Conservation (phyloP, 1,140 invertebrate genomes). For the Saccostrea echinata region DNA sequence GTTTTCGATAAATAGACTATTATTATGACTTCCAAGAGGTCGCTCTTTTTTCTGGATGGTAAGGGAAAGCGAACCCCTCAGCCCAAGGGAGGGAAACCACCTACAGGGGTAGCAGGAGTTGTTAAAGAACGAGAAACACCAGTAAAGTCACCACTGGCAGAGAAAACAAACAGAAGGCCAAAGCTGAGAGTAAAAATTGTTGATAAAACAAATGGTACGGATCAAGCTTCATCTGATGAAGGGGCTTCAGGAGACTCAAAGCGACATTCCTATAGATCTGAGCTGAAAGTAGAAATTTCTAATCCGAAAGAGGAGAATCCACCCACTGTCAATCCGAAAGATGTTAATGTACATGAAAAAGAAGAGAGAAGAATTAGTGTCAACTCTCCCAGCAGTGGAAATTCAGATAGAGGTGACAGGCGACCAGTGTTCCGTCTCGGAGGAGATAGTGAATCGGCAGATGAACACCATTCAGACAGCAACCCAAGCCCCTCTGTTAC, state of each 20-base stretch:
- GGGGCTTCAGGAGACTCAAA: neutral
- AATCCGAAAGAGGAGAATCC: neutral
- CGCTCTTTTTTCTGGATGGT: slow-evolving; percentile 29
- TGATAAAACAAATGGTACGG: neutral
- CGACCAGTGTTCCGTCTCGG: slow-evolving; percentile 56
- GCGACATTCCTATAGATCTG: neutral
- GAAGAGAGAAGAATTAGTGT: slow-evolving; percentile 11
- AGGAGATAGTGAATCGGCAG: slow-evolving; percentile 42
- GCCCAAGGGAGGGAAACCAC: slow-evolving; percentile 9
- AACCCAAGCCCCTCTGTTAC: neutral
- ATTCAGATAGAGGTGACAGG: slow-evolving; percentile 10
- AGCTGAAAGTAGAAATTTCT: slow-evolving; percentile 27
- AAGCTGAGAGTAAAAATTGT: slow-evolving; percentile 31
- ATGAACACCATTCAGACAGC: slow-evolving; percentile 9
- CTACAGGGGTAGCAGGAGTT: neutral
- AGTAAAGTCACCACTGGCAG: neutral
- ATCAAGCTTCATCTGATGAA: slow-evolving; percentile 2
- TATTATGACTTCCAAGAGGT: slow-evolving; percentile 17
- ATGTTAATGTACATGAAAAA: slow-evolving; percentile 42
- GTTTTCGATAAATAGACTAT: neutral
- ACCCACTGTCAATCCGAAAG: slow-evolving; percentile 38
- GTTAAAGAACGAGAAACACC: neutral
- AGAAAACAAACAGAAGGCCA: slow-evolving; percentile 6
- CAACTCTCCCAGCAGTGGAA: neutral
- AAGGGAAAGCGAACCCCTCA: neutral